Evolutionary conservation across 2,888 invertebrate genomes (phyloP).

Genomic region (Chymomyza caudatula): DNA sequence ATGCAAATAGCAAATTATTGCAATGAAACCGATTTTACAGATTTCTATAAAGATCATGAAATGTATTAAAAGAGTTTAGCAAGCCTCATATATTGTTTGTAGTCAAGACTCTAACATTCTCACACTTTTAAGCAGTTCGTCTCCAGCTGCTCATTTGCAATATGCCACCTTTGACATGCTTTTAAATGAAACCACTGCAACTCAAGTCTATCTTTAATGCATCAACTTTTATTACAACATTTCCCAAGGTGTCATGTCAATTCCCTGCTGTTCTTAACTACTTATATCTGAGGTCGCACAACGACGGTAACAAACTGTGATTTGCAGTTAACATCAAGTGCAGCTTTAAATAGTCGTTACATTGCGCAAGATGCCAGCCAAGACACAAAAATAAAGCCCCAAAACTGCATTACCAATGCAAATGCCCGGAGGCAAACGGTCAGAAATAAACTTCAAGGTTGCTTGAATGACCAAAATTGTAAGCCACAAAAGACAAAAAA

Average conservation of each 20-base stretch:
- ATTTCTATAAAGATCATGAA: too few relatives aligned
- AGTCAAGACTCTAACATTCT: too few relatives aligned
- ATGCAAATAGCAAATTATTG: too few relatives aligned
- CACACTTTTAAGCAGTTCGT: too few relatives aligned
- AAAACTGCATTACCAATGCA: slow-evolving; percentile 3
- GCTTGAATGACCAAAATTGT: slow-evolving; percentile 43
- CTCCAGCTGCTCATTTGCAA: too few relatives aligned
- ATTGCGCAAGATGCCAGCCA: not conserved
- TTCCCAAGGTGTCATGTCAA: not conserved
- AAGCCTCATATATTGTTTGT: too few relatives aligned
- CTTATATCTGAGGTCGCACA: not conserved
- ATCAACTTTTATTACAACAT: not conserved
- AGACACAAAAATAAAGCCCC: slow-evolving; percentile 16
- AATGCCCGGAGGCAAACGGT: not conserved
- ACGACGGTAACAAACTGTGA: not conserved
- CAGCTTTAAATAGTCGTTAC: not conserved
- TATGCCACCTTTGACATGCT: not conserved
- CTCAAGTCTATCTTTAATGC: not conserved
- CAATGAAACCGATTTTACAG: too few relatives aligned
- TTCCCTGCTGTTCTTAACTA: not conserved
- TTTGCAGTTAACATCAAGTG: not conserved
- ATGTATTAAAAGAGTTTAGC: too few relatives aligned
- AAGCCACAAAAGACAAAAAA: slow-evolving; percentile 33
- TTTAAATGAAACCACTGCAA: too few relatives aligned
- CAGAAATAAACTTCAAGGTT: slow-evolving; percentile 52